phyloP scores from a whole-genome alignment of 2,797 vertebrate species.

The Gymnoscopelus braueri region DNA sequence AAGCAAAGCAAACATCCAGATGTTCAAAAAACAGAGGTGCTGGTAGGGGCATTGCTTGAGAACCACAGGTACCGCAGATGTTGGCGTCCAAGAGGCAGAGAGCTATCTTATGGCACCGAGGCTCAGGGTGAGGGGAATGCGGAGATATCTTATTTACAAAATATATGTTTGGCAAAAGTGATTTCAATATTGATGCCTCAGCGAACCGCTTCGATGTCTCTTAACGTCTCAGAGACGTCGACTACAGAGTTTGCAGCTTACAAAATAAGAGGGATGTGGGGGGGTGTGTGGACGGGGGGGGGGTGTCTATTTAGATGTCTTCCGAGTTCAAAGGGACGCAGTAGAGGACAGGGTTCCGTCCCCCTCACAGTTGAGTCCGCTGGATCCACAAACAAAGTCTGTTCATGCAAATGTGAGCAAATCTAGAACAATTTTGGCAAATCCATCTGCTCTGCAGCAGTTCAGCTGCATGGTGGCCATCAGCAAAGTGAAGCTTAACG shows the following conservation, averaged over 20 bases:
- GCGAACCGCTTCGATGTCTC: conserved; percentile 52
- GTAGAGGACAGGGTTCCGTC: conserved; percentile 37
- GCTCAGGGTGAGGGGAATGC: conserved; percentile 56
- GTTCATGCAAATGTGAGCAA: conserved; percentile 72
- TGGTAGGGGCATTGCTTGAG: conserved; percentile 71
- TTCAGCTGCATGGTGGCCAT: conserved; percentile 59
- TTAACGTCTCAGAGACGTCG: conserved; percentile 44
- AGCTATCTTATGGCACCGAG: conserved; percentile 73
- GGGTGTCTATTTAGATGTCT: too few species aligned
- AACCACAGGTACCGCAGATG: conserved; percentile 60
- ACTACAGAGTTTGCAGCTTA: conserved; percentile 71
- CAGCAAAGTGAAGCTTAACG: conserved; percentile 49
- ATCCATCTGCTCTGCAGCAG: conserved; percentile 61
- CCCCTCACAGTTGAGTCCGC: conserved; percentile 55
- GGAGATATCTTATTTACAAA: conserved; percentile 78
- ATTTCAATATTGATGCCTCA: conserved; percentile 55
- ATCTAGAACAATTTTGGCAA: conserved; percentile 63
- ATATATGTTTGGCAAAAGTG: conserved; percentile 78
- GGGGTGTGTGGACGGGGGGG: too few species aligned
- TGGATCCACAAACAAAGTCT: conserved; percentile 57
- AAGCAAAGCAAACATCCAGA: conserved; percentile 68
- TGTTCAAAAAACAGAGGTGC: conserved; percentile 65
- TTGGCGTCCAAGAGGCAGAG: conserved; percentile 72
- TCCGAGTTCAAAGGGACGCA: conserved; percentile 50
- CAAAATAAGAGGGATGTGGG: conserved; percentile 55